Evolutionary conservation across 2,797 vertebrate species (phyloP).

Genomic region (Erethizon dorsatum): DNA sequence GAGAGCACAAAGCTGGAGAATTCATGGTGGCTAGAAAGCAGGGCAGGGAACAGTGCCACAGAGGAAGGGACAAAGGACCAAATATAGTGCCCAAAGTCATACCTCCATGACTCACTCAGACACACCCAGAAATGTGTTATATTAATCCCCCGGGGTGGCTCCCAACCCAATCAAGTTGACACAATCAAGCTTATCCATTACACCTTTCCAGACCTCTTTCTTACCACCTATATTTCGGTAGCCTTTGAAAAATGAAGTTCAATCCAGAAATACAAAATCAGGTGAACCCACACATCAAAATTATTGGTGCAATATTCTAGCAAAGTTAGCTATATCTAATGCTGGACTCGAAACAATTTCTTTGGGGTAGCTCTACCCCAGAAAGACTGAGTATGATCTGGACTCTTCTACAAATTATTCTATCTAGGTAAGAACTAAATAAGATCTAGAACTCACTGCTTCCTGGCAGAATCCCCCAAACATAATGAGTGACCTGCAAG

Average conservation of each 20-base stretch:
- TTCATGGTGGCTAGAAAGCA: background rate
- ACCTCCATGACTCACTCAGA: background rate
- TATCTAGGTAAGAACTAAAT: background rate
- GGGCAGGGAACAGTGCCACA: background rate
- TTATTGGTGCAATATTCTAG: background rate
- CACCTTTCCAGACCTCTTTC: background rate
- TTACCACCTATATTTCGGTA: background rate
- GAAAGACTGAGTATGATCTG: background rate
- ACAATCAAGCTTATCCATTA: background rate
- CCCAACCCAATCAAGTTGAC: background rate
- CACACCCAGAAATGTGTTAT: background rate
- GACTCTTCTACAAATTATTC: background rate
- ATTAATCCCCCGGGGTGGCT: background rate
- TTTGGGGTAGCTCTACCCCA: background rate
- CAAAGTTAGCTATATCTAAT: background rate
- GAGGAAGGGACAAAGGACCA: background rate
- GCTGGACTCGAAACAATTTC: slow-evolving; percentile 23
- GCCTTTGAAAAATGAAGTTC: slow-evolving; percentile 12
- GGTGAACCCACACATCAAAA: slow-evolving; percentile 3
- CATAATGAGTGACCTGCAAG: background rate
- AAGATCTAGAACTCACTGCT: slow-evolving; percentile 23
- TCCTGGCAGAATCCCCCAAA: background rate
- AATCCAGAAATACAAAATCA: slow-evolving; percentile 52
- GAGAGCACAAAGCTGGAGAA: background rate
- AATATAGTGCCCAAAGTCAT: background rate